These are phyloP conservation scores for Drosophila takahashii DNA, from an alignment of 1,140 invertebrate species.

Conservation along the genomic window DNA sequence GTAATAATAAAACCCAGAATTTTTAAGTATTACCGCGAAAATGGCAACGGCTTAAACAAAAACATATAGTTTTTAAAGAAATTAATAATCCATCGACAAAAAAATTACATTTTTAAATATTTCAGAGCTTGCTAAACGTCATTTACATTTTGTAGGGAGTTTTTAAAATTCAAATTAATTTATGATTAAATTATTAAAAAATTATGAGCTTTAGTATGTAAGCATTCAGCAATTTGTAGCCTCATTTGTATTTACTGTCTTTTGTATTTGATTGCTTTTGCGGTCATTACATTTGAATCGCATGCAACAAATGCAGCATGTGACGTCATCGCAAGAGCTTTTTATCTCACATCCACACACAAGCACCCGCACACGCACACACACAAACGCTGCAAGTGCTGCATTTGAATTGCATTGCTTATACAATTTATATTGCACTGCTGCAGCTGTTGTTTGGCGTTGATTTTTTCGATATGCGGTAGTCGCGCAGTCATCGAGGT, in stretches of 20 bases:
- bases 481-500: neutral
- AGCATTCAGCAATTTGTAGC: too few species aligned
- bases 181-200: too few species aligned
- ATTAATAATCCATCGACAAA: too few species aligned
- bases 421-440: slow-evolving; percentile 55
- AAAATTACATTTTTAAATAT: neutral
- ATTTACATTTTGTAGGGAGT: too few species aligned
- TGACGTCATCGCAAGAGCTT: slow-evolving; percentile 63
- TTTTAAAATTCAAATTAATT: neutral
- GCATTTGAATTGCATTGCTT: slow-evolving; percentile 55
- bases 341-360: slow-evolving; percentile 2
- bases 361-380: neutral
- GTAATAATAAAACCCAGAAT: too few species aligned
- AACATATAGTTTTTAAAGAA: too few species aligned
- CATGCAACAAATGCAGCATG: slow-evolving; percentile 73
- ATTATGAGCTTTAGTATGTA: too few species aligned
- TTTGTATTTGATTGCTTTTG: slow-evolving; percentile 8
- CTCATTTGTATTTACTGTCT: neutral
- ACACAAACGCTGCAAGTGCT: slow-evolving; percentile 16
- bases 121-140: neutral
- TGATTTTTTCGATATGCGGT: slow-evolving; percentile 36
- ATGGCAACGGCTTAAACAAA: too few species aligned
- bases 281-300: neutral
- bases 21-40: too few species aligned
- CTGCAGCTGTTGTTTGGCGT: slow-evolving; percentile 59